Evolutionary conservation across 1,140 invertebrate genomes (phyloP).

Genomic region (Cydia fagiglandana): DNA sequence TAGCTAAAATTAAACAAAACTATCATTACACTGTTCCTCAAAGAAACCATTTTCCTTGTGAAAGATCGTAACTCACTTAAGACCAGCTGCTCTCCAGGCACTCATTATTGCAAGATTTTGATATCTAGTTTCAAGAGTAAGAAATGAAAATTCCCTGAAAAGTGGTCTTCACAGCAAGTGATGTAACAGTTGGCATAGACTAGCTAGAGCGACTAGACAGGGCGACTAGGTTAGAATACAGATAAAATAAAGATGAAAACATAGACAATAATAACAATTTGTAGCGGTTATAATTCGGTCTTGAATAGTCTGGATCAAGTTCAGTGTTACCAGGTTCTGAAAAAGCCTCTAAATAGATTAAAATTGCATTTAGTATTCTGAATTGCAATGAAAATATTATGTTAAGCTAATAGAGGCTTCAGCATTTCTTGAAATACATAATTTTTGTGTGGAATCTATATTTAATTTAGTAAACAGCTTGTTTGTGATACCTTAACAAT

Average conservation of each 20-base stretch:
- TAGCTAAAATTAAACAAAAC: conserved; percentile 81
- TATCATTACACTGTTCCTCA: neutral
- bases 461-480: too few species aligned
- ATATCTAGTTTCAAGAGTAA: conserved; percentile 34
- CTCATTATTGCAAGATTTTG: conserved; percentile 59
- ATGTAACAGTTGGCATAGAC: conserved; percentile 31
- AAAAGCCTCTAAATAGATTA: neutral
- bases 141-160: neutral
- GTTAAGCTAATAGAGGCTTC: too few species aligned
- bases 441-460: too few species aligned
- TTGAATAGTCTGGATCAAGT: neutral
- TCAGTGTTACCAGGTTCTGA: neutral
- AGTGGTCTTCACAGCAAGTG: conserved; percentile 19
- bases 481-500: too few species aligned
- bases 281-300: neutral
- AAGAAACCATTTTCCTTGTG: neutral
- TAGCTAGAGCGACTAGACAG: neutral
- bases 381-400: too few species aligned
- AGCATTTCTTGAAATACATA: too few species aligned
- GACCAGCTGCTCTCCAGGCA: conserved; percentile 72
- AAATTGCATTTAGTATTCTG: too few species aligned
- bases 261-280: neutral
- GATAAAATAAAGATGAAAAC: neutral
- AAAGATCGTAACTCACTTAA: conserved; percentile 62
- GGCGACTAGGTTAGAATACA: conserved; percentile 4